A percentile compares a stretch with the other conserved stretches of the same genome.
Evolutionary conservation across 2,797 vertebrate genomes (phyloP).

Genomic region (Toxotes lorentzi): DNA sequence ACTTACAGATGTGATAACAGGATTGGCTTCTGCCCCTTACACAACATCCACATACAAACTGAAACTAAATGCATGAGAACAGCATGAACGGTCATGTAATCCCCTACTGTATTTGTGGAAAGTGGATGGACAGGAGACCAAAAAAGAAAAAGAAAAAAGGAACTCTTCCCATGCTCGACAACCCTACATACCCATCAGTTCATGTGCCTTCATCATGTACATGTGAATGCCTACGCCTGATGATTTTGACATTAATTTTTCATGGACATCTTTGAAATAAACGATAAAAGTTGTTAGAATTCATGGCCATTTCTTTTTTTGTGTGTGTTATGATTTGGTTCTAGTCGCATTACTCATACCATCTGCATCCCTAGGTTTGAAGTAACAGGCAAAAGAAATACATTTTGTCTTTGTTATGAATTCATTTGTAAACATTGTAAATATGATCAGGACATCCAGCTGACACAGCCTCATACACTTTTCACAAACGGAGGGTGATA

Average conservation of each 20-base stretch:
- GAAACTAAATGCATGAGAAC: slow-evolving; percentile 57
- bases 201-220: slow-evolving; percentile 92
- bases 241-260: slow-evolving; percentile 79
- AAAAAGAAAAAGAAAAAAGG: slow-evolving; percentile 8
- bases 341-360: slow-evolving; percentile 48
- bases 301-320: slow-evolving; percentile 62
- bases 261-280: slow-evolving; percentile 89
- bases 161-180: slow-evolving; percentile 20
- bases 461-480: too few species aligned
- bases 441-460: not conserved
- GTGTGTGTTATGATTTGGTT: slow-evolving; percentile 56
- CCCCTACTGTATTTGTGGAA: slow-evolving; percentile 21
- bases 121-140: slow-evolving; percentile 25
- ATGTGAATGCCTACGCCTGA: slow-evolving; percentile 81
- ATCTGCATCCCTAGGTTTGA: slow-evolving; percentile 50
- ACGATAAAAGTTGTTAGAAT: slow-evolving; percentile 69
- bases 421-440: not conserved
- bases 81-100: slow-evolving; percentile 40
- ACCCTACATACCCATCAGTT: slow-evolving; percentile 60
- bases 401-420: not conserved
- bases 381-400: not conserved
- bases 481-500: not conserved
- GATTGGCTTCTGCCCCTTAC: slow-evolving; percentile 16
- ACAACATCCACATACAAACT: slow-evolving; percentile 33
- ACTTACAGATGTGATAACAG: slow-evolving; percentile 4